Evolutionary conservation across 2,888 invertebrate species (phyloP), one percentile per base, ranked within the genome.

Genomic region (Campopleginae sp.): DNA sequence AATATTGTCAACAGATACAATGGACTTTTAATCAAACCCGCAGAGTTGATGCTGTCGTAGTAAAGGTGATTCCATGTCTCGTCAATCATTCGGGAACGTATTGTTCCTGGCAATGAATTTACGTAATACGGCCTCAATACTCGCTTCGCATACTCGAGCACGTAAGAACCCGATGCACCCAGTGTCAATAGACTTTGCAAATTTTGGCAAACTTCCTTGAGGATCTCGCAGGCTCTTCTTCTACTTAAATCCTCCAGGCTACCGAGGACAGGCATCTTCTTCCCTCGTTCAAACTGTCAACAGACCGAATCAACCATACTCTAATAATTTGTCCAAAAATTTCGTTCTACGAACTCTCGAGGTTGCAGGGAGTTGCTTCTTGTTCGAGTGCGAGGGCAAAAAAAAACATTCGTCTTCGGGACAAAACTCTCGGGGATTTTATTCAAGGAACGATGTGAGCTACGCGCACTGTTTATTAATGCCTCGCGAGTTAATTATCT

Each of bases 111-210:
- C 17, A 94, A 84, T 7, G 93, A 90, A 76, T 92, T 92, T 51
- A 93, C 91, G 86, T 94, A 94, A 81, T 93, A 92, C 0, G 94
- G 94, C 42, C 94, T 89, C 63, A 94, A 91, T 17, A 89, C 90
- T 33, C 92, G 92, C 74, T 92, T 92, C 4, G 93, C 92, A 42
- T 92, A 90, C 31, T 91, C 90, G 65, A 94, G 88, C 5, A 93
- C 92, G 84, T 93, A 93, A 5, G 90, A 90, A 19, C 93, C 92
- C 6, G 94, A 92, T 33, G 92, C 19, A n/a, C 78, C 68, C 44
- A 68, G 91, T 82, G 92, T 93, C 12, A 94, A 94, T n/a, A 93
- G 89, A 80, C 91, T 89, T 86, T 94, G 94, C 87, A 94, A 88
- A 51, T 92, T 89, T 46, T 94, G 93, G 89, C 94, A 94, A 80